phyloP scores from a whole-genome alignment of 2,797 vertebrate genomes.

The Anguilla marmorata region DNA sequence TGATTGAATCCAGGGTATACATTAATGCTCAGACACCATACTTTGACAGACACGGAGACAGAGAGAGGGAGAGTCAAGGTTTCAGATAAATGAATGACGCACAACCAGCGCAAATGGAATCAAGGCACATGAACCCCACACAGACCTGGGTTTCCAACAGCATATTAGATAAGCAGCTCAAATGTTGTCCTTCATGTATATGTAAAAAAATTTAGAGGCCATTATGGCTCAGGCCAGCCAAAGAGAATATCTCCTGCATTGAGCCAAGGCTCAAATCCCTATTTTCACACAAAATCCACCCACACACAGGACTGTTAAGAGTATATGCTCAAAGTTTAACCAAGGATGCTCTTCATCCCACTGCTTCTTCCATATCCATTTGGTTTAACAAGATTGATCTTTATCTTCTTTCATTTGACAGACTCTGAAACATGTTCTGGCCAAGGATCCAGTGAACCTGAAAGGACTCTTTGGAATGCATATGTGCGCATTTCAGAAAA shows the following conservation, averaged over 20 bases:
- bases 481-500: background rate
- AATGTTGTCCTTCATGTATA: background rate
- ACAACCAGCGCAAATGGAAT: background rate
- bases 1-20: too few species aligned
- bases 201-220: background rate
- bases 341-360: background rate
- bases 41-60: background rate
- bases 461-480: background rate
- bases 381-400: background rate
- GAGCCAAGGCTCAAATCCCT: background rate
- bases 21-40: too few species aligned
- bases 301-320: background rate
- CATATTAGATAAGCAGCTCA: background rate
- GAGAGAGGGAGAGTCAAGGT: background rate
- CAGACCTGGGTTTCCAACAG: background rate
- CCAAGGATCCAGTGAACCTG: background rate
- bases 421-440: background rate
- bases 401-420: background rate
- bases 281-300: background rate
- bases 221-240: background rate
- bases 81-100: background rate
- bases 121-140: background rate
- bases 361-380: background rate
- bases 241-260: background rate
- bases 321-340: background rate